phyloP scores from a whole-genome alignment of 2,113 vertebrate species.

The Brevimyrus niger region DNA sequence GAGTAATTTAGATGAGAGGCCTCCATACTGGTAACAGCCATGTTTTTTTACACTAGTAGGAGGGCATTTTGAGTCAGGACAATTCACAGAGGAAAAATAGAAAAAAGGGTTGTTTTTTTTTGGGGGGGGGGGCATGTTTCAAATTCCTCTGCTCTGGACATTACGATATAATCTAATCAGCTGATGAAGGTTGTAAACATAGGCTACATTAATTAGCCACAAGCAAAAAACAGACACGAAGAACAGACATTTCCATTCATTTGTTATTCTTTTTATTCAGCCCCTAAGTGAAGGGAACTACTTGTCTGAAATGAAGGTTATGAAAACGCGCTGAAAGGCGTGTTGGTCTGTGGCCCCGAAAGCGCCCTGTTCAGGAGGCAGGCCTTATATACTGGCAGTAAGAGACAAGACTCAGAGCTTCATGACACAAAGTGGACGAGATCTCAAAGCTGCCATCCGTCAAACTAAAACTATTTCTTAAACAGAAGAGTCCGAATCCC shows the following conservation, averaged over 20 bases:
- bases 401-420: not conserved
- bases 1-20: not conserved
- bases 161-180: not conserved
- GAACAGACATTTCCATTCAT: not conserved
- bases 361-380: not conserved
- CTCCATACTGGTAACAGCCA: not conserved
- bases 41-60: not conserved
- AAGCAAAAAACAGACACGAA: not conserved
- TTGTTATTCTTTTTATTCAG: not conserved
- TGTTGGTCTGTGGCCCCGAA: not conserved
- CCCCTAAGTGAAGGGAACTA: not conserved
- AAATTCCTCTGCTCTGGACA: not conserved
- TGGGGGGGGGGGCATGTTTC: not conserved
- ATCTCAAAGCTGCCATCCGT: not conserved
- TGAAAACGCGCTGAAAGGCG: not conserved
- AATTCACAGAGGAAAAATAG: not conserved
- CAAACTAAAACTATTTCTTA: not conserved
- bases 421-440: not conserved
- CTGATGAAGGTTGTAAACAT: not conserved
- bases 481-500: not conserved
- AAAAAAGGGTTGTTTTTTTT: not conserved
- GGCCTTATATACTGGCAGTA: slow-evolving; percentile 3
- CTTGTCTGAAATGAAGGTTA: not conserved
- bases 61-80: not conserved
- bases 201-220: not conserved